Conservation (phyloP, 2,113 vertebrate genomes). For the Podarcis cretensis region DNA sequence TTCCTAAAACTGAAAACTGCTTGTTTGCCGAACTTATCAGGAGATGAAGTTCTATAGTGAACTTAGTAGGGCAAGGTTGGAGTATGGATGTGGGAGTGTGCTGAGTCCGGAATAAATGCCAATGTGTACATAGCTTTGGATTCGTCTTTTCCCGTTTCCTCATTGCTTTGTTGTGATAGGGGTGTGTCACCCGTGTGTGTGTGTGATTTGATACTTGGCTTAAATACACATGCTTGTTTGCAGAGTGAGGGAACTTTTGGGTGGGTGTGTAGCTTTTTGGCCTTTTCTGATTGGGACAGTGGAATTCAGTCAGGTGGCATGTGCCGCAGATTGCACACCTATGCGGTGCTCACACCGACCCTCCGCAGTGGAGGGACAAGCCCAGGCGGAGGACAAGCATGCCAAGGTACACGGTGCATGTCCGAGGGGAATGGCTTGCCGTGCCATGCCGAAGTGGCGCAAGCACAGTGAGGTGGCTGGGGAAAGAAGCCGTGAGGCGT, state of each 20-base stretch:
- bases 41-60: neutral
- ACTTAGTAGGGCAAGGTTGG: neutral
- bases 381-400: conserved; percentile 64
- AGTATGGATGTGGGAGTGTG: too few relatives aligned
- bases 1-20: neutral
- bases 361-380: fast-evolving
- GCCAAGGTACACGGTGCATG: conserved; percentile 92
- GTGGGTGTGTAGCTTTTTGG: conserved; percentile 26
- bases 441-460: conserved; percentile 84
- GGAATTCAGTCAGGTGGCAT: neutral
- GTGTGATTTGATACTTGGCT: conserved; percentile 38
- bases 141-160: neutral
- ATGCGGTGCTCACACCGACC: neutral
- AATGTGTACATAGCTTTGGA: neutral
- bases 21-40: neutral
- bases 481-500: conserved; percentile 88
- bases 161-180: conserved; percentile 29
- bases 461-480: conserved; percentile 85
- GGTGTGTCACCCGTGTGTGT: conserved; percentile 39
- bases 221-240: conserved; percentile 3
- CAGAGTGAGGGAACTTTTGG: neutral
- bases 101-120: too few relatives aligned
- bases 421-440: conserved; percentile 94
- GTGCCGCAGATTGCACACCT: neutral
- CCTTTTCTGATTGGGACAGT: conserved; percentile 12